phyloP scores from a whole-genome alignment of 2,797 vertebrate species.

The Tympanoctomys barrerae region DNA sequence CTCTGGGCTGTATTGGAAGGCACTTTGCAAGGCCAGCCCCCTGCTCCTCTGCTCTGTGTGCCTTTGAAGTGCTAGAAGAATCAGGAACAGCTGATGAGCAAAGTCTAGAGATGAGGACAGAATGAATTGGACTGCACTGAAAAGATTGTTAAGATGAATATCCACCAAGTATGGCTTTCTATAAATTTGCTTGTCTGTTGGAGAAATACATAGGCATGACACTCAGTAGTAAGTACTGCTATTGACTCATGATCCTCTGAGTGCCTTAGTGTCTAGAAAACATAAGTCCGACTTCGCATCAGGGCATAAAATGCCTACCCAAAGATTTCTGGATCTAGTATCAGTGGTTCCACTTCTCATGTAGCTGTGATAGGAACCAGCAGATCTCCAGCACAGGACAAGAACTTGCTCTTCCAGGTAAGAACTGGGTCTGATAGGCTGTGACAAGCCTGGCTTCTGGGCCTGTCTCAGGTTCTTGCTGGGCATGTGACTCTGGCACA shows the following conservation, averaged over 20 bases:
- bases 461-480: neutral
- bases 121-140: neutral
- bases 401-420: neutral
- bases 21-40: neutral
- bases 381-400: neutral
- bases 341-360: neutral
- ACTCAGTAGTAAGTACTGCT: neutral
- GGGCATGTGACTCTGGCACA: neutral
- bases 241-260: neutral
- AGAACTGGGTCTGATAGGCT: neutral
- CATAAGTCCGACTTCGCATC: neutral
- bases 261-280: neutral
- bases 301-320: neutral
- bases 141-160: neutral
- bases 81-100: neutral
- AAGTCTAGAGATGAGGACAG: neutral
- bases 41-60: neutral
- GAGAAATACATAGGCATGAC: neutral
- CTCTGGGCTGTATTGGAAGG: neutral
- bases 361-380: neutral
- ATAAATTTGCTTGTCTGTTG: neutral
- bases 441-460: neutral
- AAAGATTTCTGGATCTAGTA: neutral
- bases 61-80: neutral
- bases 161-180: neutral